Evolutionary conservation across 2,113 vertebrate species (phyloP).

Genomic region (Peromyscus leucopus): DNA sequence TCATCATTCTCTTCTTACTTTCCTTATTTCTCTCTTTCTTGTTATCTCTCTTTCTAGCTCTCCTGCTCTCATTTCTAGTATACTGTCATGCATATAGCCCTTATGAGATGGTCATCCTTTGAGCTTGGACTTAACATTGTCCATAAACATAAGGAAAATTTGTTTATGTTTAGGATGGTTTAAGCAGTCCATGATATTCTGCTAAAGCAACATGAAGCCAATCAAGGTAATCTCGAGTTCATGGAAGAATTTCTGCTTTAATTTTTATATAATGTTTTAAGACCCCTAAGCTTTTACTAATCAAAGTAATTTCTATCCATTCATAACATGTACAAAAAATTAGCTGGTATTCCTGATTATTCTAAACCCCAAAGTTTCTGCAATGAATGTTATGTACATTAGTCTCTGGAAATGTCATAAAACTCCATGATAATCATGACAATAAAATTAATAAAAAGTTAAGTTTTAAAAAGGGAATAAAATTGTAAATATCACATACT

Average conservation of each 20-base stretch:
- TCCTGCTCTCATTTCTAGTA: not conserved
- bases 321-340: not conserved
- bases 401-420: not conserved
- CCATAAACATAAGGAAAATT: not conserved
- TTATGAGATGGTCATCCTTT: not conserved
- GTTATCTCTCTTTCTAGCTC: not conserved
- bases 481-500: not conserved
- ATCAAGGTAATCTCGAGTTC: not conserved
- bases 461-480: not conserved
- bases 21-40: not conserved
- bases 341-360: not conserved
- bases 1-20: not conserved
- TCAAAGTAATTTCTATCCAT: not conserved
- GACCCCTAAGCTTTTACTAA: not conserved
- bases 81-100: not conserved
- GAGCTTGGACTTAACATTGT: not conserved
- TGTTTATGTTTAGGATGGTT: not conserved
- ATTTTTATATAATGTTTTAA: constrained; percentile 22
- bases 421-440: not conserved
- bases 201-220: not conserved
- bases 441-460: not conserved
- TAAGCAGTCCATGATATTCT: not conserved
- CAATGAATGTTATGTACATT: not conserved
- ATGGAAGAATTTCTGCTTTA: constrained; percentile 8
- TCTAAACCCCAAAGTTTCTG: not conserved